A percentile compares a stretch with the other conserved stretches of the same genome.
These are phyloP conservation scores for Meloe dianella DNA, from an alignment of 2,888 invertebrate genomes.

Conservation along the genomic window DNA sequence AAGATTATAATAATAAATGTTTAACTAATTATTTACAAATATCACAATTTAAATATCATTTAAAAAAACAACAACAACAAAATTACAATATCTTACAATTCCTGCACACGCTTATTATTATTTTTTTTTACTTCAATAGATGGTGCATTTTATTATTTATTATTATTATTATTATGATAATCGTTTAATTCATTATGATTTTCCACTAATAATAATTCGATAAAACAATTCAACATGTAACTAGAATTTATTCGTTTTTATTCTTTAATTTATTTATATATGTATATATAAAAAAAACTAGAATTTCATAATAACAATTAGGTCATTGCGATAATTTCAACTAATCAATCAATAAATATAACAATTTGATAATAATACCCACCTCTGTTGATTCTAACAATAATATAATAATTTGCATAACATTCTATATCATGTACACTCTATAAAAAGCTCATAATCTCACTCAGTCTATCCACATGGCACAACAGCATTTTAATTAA, in stretches of 20 bases:
- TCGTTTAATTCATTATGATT: no score
- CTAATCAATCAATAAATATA: not conserved
- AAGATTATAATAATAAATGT: slow-evolving; percentile 34
- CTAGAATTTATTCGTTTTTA: slow-evolving; percentile 9
- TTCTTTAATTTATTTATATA: no score
- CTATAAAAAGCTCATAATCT: slow-evolving; percentile 51
- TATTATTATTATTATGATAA: no score
- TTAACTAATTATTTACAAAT: slow-evolving; percentile 55
- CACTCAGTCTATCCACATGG: slow-evolving; percentile 46
- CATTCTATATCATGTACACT: slow-evolving; percentile 39
- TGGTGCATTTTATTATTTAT: slow-evolving; percentile 2
- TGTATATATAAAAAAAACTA: slow-evolving; percentile 31
- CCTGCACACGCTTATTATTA: slow-evolving; percentile 25
- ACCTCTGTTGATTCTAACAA: slow-evolving; percentile 46
- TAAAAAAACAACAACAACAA: no score
- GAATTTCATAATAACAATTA: slow-evolving; percentile 45
- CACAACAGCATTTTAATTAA: slow-evolving; percentile 36
- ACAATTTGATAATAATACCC: slow-evolving; percentile 35
- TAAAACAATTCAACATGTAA: slow-evolving; percentile 14
- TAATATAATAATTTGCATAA: slow-evolving; percentile 28
- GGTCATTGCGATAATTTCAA: slow-evolving; percentile 36
- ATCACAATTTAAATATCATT: slow-evolving; percentile 55
- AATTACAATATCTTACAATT: slow-evolving; percentile 55
- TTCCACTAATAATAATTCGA: not conserved
- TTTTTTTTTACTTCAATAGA: no score